Evolutionary conservation across 37 sponge, comb jelly and placozoan genomes (phyloP), one percentile per base, ranked within the genome.

Genomic region (Geodia barretti): DNA sequence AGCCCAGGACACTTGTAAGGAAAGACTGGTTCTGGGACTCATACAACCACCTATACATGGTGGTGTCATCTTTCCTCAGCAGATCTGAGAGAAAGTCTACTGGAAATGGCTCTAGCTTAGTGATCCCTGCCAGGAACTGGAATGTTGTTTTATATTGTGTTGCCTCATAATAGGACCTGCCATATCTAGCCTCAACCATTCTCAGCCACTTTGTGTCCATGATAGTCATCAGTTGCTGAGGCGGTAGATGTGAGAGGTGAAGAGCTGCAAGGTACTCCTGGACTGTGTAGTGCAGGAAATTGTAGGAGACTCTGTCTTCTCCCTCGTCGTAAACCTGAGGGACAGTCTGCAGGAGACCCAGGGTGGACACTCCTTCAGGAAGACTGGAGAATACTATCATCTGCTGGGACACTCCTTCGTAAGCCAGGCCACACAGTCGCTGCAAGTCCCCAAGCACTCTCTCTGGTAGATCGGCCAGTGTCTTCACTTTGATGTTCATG

Each of bases 221-320:
- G 54, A 47, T 7, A 17, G 54, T 68, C 34, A 28, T 68, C 34
- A 32, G 68, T 33, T 68, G 33, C 30, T 30, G 34, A 32, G 68
- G 9, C 9, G 29, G 68, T 29, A 68, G 68, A 33, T 68, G 68
- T 68, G 68, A 68, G 68, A 68, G 30, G 34, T 68, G 68, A 28
- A 68, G 54, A 17, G 54, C 54, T 47, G 54, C 54, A 7, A 47
- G 54, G 54, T 47, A 47, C 54, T 47, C 54, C 54, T 47, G 54
- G 54, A 68, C 33, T 5, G 68, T 68, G 9, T 33, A 29, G 68
- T 68, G 68, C 33, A 29, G 30, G 68, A 68, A 68, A 28, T 68
- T 28, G 68, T 68, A 68, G 32, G 68, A 68, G 32, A 33, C 30
- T 47, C 14, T 7, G 31, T 28, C 68, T 68, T 28, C 34, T 28